Conservation (phyloP, 2,888 invertebrate species). For the Trilocha varians region DNA sequence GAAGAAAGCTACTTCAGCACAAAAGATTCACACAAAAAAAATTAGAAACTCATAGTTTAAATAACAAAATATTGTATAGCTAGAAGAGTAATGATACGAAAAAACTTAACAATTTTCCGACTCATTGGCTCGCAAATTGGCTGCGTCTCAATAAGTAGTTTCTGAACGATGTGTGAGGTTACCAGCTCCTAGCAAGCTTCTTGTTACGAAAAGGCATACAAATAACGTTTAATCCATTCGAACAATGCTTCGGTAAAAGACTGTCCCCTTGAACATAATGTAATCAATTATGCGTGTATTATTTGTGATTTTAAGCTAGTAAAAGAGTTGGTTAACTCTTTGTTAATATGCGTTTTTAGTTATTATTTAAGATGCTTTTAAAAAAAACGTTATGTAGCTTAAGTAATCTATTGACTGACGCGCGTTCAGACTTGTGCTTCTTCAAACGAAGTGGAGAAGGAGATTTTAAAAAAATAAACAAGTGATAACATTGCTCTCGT, state of each 20-base stretch:
- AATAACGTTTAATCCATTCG: neutral
- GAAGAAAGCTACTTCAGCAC: no score
- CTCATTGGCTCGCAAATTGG: neutral
- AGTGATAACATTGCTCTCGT: no score
- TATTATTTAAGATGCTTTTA: no score
- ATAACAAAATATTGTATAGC: no score
- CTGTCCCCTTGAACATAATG: constrained; percentile 1
- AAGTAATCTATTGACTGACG: no score
- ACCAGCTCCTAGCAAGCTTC: neutral
- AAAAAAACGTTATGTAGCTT: no score
- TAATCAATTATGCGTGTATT: constrained; percentile 2
- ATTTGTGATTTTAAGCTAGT: constrained; percentile 3
- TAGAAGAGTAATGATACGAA: neutral
- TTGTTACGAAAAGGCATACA: neutral
- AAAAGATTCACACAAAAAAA: no score
- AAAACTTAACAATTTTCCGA: neutral
- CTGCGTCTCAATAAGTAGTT: neutral
- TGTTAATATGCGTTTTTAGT: neutral
- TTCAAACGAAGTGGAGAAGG: no score
- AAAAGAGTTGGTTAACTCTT: neutral
- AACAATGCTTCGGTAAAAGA: neutral
- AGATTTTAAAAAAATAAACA: no score
- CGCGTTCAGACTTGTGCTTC: no score
- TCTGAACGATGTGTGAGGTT: neutral
- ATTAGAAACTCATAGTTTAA: no score